These are phyloP conservation scores for Etheostoma spectabile DNA, from an alignment of 2,113 vertebrate genomes.

Conservation along the genomic window DNA sequence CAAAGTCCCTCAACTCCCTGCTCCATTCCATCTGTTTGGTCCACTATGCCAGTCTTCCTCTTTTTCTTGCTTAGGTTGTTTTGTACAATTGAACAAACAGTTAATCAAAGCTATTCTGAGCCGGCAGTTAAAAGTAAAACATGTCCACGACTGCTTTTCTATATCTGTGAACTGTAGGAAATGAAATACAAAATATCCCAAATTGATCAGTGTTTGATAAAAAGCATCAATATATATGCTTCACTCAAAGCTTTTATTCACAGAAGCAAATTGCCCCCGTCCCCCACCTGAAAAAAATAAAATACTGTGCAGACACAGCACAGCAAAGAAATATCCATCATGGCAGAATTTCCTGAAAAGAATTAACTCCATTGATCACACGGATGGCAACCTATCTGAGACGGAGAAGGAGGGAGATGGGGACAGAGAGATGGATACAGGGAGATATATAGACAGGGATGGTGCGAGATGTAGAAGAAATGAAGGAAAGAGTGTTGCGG, in stretches of 20 bases:
- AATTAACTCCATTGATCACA: constrained; percentile 78
- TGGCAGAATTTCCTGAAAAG: constrained; percentile 70
- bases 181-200: constrained; percentile 16
- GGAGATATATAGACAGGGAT: constrained; percentile 62
- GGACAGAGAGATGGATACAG: constrained; percentile 35
- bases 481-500: constrained; percentile 40
- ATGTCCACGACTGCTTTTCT: background rate
- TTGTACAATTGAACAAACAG: constrained; percentile 8
- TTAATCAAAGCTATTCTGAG: background rate
- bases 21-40: constrained; percentile 11
- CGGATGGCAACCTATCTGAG: constrained; percentile 68
- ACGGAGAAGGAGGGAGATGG: constrained; percentile 34
- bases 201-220: constrained; percentile 31
- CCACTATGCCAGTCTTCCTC: background rate
- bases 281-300: background rate
- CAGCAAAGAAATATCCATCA: constrained; percentile 66
- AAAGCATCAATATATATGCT: constrained; percentile 35
- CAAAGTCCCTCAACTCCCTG: background rate
- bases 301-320: constrained; percentile 20
- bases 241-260: constrained; percentile 28
- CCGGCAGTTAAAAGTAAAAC: background rate
- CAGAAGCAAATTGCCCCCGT: constrained; percentile 29
- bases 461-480: constrained; percentile 50
- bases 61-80: background rate
- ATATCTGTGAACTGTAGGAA: background rate